These are phyloP conservation scores for Pseudochaenichthys georgianus DNA, from an alignment of 2,797 vertebrate genomes.

Conservation along the genomic window DNA sequence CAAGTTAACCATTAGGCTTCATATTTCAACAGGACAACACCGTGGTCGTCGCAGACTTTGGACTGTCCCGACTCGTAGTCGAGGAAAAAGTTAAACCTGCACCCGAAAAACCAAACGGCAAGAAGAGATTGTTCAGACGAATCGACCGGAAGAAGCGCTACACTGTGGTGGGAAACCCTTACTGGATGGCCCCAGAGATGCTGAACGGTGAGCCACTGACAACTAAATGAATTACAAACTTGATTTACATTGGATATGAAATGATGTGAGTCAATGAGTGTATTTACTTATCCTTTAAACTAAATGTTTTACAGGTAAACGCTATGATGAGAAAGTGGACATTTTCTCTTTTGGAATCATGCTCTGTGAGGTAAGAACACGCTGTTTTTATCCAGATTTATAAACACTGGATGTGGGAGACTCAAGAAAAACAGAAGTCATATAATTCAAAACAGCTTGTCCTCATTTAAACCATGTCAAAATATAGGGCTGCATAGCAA, in stretches of 20 bases:
- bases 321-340: conserved; percentile 96
- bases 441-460: neutral
- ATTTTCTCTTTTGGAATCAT: conserved; percentile 96
- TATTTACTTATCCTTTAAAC: neutral
- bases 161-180: conserved; percentile 95
- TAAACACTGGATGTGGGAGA: neutral
- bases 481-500: neutral
- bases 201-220: conserved; percentile 87
- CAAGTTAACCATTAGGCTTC: neutral
- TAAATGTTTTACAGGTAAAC: conserved; percentile 87
- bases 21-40: conserved; percentile 88
- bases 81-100: conserved; percentile 91
- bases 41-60: conserved; percentile 95
- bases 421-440: neutral
- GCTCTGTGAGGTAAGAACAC: conserved; percentile 91
- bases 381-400: neutral
- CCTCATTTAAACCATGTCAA: neutral
- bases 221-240: neutral
- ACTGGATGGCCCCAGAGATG: conserved; percentile 99
- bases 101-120: conserved; percentile 87
- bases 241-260: neutral
- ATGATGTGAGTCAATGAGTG: neutral
- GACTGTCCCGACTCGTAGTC: conserved; percentile 91
- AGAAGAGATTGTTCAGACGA: conserved; percentile 90
- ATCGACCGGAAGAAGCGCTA: conserved; percentile 93